Evolutionary conservation across 2,113 vertebrate species (phyloP).

Genomic region (Aix galericulata): DNA sequence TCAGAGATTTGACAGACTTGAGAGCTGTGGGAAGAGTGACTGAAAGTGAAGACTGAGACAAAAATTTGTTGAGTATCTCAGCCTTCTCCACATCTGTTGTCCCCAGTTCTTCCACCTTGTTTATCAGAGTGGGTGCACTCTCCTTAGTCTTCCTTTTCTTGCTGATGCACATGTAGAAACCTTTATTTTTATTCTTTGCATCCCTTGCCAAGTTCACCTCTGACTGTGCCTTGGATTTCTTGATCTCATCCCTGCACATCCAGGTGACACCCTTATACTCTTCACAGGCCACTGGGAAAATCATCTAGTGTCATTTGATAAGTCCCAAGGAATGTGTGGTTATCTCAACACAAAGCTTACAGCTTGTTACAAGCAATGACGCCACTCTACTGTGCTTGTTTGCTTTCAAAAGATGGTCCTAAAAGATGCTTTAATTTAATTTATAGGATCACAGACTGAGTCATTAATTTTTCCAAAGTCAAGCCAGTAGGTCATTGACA

Average conservation of each 20-base stretch:
- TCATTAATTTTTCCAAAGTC: background rate
- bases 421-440: background rate
- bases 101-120: background rate
- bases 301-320: background rate
- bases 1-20: background rate
- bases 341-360: background rate
- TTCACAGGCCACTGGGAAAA: background rate
- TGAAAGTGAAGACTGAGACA: background rate
- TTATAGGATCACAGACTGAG: background rate
- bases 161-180: background rate
- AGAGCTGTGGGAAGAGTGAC: background rate
- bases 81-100: background rate
- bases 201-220: background rate
- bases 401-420: background rate
- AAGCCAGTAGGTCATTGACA: background rate
- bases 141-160: background rate
- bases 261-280: background rate
- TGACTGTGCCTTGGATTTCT: background rate
- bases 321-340: background rate
- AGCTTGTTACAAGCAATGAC: fast-evolving
- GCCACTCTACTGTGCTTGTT: background rate
- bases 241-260: background rate
- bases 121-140: background rate
- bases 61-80: background rate
- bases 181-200: background rate